Conservation (phyloP, 1,140 invertebrate species). For the Zaprionus lachaisei region DNA sequence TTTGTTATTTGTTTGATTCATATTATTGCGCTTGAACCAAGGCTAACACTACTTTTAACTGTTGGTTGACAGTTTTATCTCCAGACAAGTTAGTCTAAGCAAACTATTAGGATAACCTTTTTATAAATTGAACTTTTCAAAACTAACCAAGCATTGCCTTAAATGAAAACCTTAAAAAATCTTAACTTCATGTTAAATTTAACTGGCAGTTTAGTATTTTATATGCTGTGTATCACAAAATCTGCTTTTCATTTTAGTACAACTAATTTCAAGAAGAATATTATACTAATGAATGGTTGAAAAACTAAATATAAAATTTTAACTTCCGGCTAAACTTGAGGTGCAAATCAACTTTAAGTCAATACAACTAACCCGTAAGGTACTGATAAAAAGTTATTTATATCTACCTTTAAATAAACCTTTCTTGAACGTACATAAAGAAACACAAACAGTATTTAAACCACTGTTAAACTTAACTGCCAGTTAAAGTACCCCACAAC, state of each 20-base stretch:
- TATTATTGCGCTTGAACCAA: not conserved
- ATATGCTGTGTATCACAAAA: not conserved
- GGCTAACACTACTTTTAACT: not conserved
- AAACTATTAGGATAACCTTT: fast-evolving
- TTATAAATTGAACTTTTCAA: not conserved
- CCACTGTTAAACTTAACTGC: not conserved
- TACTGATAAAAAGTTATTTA: too few relatives aligned
- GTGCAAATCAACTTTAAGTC: not conserved
- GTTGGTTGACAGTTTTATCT: not conserved
- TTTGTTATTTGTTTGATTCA: not conserved
- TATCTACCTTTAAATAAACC: too few relatives aligned
- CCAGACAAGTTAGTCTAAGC: not conserved
- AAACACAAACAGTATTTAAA: too few relatives aligned
- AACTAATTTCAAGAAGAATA: not conserved
- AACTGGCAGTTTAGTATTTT: not conserved
- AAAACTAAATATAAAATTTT: not conserved
- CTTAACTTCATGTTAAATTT: not conserved
- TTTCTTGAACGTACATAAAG: too few relatives aligned
- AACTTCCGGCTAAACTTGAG: not conserved
- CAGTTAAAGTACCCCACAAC: not conserved
- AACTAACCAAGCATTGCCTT: not conserved
- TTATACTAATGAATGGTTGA: not conserved
- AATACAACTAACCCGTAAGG: too few relatives aligned
- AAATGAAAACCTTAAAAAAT: not conserved
- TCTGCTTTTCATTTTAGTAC: fast-evolving